Evolutionary conservation across 2,113 vertebrate species (phyloP), one percentile per base, ranked within the genome.

Genomic region (Etia nguti): DNA sequence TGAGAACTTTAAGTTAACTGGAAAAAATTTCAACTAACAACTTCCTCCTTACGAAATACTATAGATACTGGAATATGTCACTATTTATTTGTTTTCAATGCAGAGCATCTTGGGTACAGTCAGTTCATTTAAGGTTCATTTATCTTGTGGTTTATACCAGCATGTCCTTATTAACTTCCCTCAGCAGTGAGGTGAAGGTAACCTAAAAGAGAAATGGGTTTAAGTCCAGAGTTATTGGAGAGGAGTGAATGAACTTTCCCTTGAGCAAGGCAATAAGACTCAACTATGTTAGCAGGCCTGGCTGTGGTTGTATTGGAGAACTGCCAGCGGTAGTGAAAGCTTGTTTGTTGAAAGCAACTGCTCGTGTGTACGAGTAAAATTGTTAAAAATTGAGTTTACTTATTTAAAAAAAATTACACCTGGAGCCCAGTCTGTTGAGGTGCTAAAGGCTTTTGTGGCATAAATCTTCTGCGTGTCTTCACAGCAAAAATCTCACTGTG

Each of bases 331-430:
- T 10, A 7, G 24, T 48, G 16, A 26, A 18, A 24, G 22, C 13
- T 15, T 65, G 9, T 70, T 46, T 31, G 15, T 1, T 26, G 10
- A 3, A 29, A 88, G 55, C 46, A 77, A 29, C 73, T 50, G 73
- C 54, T 54, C 0, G 6, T 59, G 12, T 20, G 24, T 9, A n/a
- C 7, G 10, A 29, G 2, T 12, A 22, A 50, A 10, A 22, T 41
- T 38, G 16, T 10, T 82, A 31, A 29, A 10, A 34, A 80, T 20
- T 79, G 26, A 59, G 81, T 81, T 86, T 80, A 12, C 59, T 77
- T 80, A 26, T 46, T 24, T 8, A 73, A 62, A 56, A 5, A 2
- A 20, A 11, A 46, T 24, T 48, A 31, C 11, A 43, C 80, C 20
- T 31, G 3, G 18, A 59, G 68, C 8, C 36, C 11, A 7, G 34